Conservation (phyloP, 2,888 invertebrate species). For the Prosopocoilus inquinatus region DNA sequence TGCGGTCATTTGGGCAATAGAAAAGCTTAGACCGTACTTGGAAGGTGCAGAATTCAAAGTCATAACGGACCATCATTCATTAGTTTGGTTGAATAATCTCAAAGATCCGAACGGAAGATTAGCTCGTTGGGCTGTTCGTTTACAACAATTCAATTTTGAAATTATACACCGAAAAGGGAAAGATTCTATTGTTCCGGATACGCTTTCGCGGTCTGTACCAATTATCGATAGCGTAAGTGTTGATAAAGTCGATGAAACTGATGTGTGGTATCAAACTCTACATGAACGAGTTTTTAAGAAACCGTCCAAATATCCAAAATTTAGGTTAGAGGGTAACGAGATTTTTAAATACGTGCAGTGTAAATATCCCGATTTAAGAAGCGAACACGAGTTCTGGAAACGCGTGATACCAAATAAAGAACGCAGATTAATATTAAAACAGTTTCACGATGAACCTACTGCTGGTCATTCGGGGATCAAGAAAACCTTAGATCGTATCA, state of each 20-base stretch:
- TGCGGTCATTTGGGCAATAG: constrained; percentile 17
- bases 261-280: too few relatives aligned
- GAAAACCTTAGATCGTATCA: constrained; percentile 26
- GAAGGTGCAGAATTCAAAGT: constrained; percentile 21
- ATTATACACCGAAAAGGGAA: constrained; percentile 25
- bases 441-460: constrained; percentile 23
- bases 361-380: too few relatives aligned
- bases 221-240: too few relatives aligned
- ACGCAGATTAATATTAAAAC: constrained; percentile 11
- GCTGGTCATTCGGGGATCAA: constrained; percentile 24
- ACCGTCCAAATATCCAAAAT: too few relatives aligned
- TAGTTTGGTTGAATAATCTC: constrained; percentile 18
- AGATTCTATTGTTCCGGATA: too few relatives aligned
- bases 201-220: too few relatives aligned
- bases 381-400: too few relatives aligned
- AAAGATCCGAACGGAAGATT: constrained; percentile 26
- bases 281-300: too few relatives aligned
- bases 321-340: too few relatives aligned
- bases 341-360: too few relatives aligned
- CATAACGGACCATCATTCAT: constrained; percentile 20
- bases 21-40: constrained; percentile 19
- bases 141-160: constrained; percentile 27
- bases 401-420: constrained; percentile 25
- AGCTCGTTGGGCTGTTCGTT: constrained; percentile 25
- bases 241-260: too few relatives aligned